Evolutionary conservation across 2,888 invertebrate species (phyloP).

Genomic region (Calliopum simillimum): DNA sequence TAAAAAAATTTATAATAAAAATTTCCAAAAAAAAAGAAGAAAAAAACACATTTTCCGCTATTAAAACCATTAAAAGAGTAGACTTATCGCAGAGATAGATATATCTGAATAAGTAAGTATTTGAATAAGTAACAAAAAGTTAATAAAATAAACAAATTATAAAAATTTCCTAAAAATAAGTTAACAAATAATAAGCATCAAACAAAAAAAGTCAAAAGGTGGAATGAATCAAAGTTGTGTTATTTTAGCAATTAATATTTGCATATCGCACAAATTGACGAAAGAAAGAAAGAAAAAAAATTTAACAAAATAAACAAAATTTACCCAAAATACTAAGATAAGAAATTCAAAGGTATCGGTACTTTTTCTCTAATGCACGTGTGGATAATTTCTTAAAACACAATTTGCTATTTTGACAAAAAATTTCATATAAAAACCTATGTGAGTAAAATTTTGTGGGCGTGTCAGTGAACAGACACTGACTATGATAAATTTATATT

Average conservation of each 20-base stretch:
- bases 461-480: too few species aligned
- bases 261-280: not conserved
- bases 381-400: too few species aligned
- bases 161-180: not conserved
- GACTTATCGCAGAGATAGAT: not conserved
- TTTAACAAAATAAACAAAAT: not conserved
- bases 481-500: too few species aligned
- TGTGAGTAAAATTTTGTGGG: too few species aligned
- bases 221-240: not conserved
- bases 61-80: constrained; percentile 15
- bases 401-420: too few species aligned
- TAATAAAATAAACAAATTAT: constrained; percentile 5
- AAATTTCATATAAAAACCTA: too few species aligned
- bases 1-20: not conserved
- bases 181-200: not conserved
- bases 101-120: too few species aligned
- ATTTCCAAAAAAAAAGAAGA: not conserved
- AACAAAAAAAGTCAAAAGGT: too few species aligned
- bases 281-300: not conserved
- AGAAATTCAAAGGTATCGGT: not conserved
- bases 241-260: not conserved
- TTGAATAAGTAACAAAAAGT: too few species aligned
- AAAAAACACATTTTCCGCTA: constrained; percentile 11
- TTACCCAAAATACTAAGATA: not conserved
- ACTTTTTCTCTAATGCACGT: too few species aligned